These are phyloP conservation scores for Griposia aprilina DNA, from an alignment of 2,888 invertebrate species.

Conservation along the genomic window DNA sequence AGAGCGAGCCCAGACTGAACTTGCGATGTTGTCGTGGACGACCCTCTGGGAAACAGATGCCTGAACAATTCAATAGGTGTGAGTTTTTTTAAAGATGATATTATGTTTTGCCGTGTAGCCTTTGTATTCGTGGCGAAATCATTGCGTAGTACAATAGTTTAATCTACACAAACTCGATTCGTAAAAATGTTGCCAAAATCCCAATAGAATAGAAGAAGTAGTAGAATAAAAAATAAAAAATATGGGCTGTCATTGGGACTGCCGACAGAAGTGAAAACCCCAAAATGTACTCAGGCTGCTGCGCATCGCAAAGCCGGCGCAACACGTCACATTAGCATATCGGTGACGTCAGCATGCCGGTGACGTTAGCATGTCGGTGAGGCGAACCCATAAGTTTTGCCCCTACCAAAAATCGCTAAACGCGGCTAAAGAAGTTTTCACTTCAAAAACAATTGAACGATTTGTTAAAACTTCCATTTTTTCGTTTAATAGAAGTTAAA, in stretches of 20 bases:
- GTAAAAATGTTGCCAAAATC: not conserved
- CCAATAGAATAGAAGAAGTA: not conserved
- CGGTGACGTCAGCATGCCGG: no score
- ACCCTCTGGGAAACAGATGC: constrained; percentile 65
- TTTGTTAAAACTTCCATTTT: not conserved
- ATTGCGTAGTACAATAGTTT: not conserved
- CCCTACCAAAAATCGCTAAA: no score
- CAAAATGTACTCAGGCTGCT: no score
- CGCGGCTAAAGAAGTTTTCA: no score
- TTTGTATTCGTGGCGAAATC: not conserved
- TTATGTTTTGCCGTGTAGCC: constrained; percentile 6
- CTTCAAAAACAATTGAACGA: not conserved
- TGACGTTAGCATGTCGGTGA: no score
- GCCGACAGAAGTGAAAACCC: no score
- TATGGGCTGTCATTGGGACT: no score
- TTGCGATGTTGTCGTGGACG: constrained; percentile 84
- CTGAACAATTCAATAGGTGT: constrained; percentile 28
- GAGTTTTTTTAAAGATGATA: not conserved
- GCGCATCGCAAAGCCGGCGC: no score
- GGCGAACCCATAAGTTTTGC: no score
- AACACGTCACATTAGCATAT: no score
- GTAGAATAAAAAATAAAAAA: no score
- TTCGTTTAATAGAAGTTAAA: not conserved
- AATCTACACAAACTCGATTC: not conserved
- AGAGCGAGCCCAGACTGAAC: constrained; percentile 88